A percentile compares a stretch with the other conserved stretches of the same genome.
Evolutionary conservation across 2,888 invertebrate species (phyloP).

Genomic region (Drosophila histrio): DNA sequence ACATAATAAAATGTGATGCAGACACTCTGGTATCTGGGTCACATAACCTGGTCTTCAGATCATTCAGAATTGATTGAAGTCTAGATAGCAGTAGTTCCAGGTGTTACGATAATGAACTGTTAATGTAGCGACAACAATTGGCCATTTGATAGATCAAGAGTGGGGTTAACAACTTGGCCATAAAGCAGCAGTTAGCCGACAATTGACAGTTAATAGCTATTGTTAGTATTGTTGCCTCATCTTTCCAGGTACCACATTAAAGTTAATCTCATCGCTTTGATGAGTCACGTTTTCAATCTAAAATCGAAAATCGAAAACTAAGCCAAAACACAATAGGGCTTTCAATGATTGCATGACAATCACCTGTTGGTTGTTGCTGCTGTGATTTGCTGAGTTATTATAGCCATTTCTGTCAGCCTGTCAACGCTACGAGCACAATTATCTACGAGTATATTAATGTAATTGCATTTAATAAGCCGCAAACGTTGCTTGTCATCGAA

Average conservation of each 20-base stretch:
- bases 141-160: slow-evolving; percentile 34
- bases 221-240: slow-evolving; percentile 29
- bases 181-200: slow-evolving; percentile 1
- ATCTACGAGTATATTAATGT: slow-evolving; percentile 66
- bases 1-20: slow-evolving; percentile 49
- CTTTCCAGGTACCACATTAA: slow-evolving; percentile 45
- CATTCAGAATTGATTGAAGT: slow-evolving; percentile 30
- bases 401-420: slow-evolving; percentile 50
- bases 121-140: slow-evolving; percentile 58
- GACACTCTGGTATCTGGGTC: slow-evolving; percentile 61
- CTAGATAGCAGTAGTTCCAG: slow-evolving; percentile 17
- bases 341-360: slow-evolving; percentile 42
- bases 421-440: slow-evolving; percentile 61
- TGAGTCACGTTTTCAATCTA: slow-evolving; percentile 48
- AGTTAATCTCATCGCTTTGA: slow-evolving; percentile 29
- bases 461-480: slow-evolving; percentile 75
- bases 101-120: slow-evolving; percentile 41
- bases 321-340: slow-evolving; percentile 41
- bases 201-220: slow-evolving; percentile 18
- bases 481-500: slow-evolving; percentile 36
- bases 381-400: slow-evolving; percentile 53
- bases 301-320: slow-evolving; percentile 14
- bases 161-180: slow-evolving; percentile 9
- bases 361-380: slow-evolving; percentile 33
- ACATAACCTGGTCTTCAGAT: slow-evolving; percentile 28